Percentiles rank a stretch among this genome's conserved stretches.
Conservation (phyloP, 1,140 invertebrate species). For the Ectropis grisescens region DNA sequence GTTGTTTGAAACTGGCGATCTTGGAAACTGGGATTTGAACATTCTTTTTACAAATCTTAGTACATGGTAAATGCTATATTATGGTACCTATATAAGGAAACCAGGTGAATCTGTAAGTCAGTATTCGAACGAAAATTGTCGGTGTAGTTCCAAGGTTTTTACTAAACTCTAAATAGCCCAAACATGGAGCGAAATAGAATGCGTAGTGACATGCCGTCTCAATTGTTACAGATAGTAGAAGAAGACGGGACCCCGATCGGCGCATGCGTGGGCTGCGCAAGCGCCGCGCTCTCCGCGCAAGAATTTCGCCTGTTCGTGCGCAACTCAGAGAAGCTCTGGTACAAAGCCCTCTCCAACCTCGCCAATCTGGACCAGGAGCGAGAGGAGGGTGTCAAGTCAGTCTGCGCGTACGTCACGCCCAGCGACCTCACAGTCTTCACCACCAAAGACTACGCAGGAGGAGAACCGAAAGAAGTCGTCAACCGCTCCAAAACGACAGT, state of each 20-base stretch:
- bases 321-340: constrained; percentile 34
- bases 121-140: too few relatives aligned
- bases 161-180: too few relatives aligned
- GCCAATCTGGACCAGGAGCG: constrained; percentile 8
- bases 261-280: constrained; percentile 33
- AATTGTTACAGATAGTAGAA: constrained; percentile 39
- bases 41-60: too few relatives aligned
- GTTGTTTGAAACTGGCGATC: too few relatives aligned
- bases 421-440: constrained; percentile 31
- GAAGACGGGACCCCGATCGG: constrained; percentile 30
- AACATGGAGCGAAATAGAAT: too few relatives aligned
- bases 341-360: constrained; percentile 25
- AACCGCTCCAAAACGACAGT: constrained; percentile 22
- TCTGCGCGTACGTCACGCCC: constrained; percentile 33
- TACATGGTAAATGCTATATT: too few relatives aligned
- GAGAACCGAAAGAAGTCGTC: constrained; percentile 24
- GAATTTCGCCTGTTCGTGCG: constrained; percentile 33
- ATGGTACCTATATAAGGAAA: constrained; percentile 44
- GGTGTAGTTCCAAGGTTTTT: too few relatives aligned
- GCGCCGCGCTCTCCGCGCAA: constrained; percentile 28
- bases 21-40: too few relatives aligned
- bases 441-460: constrained; percentile 26
- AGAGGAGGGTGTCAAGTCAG: constrained; percentile 16
- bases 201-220: constrained; percentile 31
- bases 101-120: too few relatives aligned